A percentile compares a stretch with the other conserved stretches of the same genome.
Conservation (phyloP, 92 coral and sea anemone genomes). For the Montipora capitata region DNA sequence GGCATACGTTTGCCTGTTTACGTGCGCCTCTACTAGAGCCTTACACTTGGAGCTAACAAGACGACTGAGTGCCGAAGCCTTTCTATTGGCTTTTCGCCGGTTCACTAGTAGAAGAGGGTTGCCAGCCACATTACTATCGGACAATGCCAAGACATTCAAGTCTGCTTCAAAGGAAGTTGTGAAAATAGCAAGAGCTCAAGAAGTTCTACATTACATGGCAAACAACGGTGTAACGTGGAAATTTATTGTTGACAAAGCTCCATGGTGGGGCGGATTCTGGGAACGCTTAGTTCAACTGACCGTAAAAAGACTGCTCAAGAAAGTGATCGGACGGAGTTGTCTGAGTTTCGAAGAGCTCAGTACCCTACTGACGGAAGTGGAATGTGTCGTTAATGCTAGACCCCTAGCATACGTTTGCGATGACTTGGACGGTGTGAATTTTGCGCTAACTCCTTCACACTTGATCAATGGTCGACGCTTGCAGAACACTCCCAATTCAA, state of each 20-base stretch:
- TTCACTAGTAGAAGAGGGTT: slow-evolving; percentile 72
- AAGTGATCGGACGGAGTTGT: slow-evolving; percentile 25
- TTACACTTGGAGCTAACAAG: slow-evolving; percentile 67
- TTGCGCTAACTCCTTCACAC: slow-evolving; percentile 55
- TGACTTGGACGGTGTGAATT: slow-evolving; percentile 43
- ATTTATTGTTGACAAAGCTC: slow-evolving; percentile 28
- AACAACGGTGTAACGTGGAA: slow-evolving; percentile 45
- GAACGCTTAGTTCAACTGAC: slow-evolving; percentile 25
- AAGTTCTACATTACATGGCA: slow-evolving; percentile 22
- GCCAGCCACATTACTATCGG: slow-evolving; percentile 71
- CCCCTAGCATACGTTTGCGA: slow-evolving; percentile 49
- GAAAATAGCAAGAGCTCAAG: slow-evolving; percentile 36
- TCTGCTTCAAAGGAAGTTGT: slow-evolving; percentile 48
- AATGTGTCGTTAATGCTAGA: slow-evolving; percentile 58
- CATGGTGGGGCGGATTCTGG: slow-evolving; percentile 52
- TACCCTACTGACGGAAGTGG: slow-evolving; percentile 52
- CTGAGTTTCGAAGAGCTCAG: slow-evolving; percentile 36
- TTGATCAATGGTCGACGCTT: slow-evolving; percentile 37
- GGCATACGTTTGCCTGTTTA: slow-evolving; percentile 60
- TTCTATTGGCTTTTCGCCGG: slow-evolving; percentile 61
- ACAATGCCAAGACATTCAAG: slow-evolving; percentile 75
- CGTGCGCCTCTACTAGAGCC: slow-evolving; percentile 65
- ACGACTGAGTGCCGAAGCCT: slow-evolving; percentile 59
- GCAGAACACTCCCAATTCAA: slow-evolving; percentile 14
- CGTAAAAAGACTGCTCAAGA: slow-evolving; percentile 25